phyloP scores from a whole-genome alignment of 2,797 vertebrate genomes.

The Tragelaphus eurycerus region DNA sequence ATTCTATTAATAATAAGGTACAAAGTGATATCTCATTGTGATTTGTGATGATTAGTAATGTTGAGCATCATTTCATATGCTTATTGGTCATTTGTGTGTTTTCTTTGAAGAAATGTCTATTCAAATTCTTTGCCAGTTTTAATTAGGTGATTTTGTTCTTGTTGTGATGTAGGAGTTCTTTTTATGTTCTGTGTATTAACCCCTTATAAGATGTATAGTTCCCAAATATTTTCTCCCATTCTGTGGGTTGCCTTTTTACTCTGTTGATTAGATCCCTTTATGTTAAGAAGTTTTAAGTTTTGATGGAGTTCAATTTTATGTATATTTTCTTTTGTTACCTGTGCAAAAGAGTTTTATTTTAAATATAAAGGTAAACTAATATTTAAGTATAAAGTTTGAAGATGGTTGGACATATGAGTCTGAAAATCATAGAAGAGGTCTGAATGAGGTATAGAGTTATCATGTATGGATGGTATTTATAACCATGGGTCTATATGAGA shows the following conservation, averaged over 20 bases:
- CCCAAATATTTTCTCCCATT: neutral
- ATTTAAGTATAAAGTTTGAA: neutral
- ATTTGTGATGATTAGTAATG: neutral
- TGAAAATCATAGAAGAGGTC: neutral
- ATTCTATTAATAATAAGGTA: neutral
- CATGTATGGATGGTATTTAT: neutral
- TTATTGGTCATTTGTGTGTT: neutral
- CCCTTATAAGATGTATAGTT: neutral
- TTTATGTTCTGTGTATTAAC: neutral
- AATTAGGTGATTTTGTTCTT: neutral
- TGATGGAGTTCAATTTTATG: neutral
- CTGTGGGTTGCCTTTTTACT: neutral
- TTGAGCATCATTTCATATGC: neutral
- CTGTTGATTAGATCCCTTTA: neutral
- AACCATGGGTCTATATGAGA: neutral
- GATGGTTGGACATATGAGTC: neutral
- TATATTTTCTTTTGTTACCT: neutral
- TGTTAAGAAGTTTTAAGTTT: neutral
- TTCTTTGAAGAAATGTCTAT: neutral
- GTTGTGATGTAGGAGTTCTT: neutral
- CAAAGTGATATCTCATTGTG: neutral
- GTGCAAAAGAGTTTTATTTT: neutral
- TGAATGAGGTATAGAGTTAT: neutral
- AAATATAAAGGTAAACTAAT: neutral
- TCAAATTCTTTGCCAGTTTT: neutral